Base-by-base conservation (phyloP, 1,140 invertebrate species). In the Zophobas atratus region DNA sequence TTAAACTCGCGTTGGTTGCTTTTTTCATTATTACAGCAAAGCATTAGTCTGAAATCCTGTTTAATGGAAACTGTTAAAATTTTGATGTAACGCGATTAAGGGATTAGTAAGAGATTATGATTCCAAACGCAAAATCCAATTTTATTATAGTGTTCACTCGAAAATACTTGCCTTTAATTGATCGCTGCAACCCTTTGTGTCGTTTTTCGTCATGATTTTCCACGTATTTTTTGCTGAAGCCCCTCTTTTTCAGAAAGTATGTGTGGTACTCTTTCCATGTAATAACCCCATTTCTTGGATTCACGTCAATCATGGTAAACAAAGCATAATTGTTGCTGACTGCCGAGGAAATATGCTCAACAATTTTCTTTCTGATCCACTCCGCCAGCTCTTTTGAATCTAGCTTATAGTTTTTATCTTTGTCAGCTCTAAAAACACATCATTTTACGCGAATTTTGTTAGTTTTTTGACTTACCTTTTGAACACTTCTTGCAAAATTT, bases 241-340 rank as follows among this genome's bases (percentile, higher is more conserved):
- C 93, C 73, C 93, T 90, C 67, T 90, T 89, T 75, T 91, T 88
- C 39, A 96, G 83, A 84, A 94, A 96, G 82, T 93, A 92, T 0
- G 89, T 86, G 82, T 94, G 93, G 84, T 95, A 95, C 83, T 95
- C 94, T 75, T 93, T 91, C 94, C 94, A 96, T 0, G 92, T 92
- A 3, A 95, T 88, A 57, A 93, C 89, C n/a, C 94, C 94, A 86
- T 95, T 93, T 77, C 89, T 86, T 0, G 93, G 93, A 84, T 93
- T 89, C 51, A 89, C 91, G 83, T 96, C 94, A 63, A 96, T 91
- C 6, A 89, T 86, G 8, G 90, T 90, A 84, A 96, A 96, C 38
- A 95, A 87, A 0, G 90, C 89, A 70, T 92, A 90, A 87, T 95
- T 96, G 82, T 94, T 92, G 80, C 89, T 86, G 56, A 93, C 88